Conservation (phyloP, 2,113 vertebrate genomes). For the Odontesthes bonariensis region DNA sequence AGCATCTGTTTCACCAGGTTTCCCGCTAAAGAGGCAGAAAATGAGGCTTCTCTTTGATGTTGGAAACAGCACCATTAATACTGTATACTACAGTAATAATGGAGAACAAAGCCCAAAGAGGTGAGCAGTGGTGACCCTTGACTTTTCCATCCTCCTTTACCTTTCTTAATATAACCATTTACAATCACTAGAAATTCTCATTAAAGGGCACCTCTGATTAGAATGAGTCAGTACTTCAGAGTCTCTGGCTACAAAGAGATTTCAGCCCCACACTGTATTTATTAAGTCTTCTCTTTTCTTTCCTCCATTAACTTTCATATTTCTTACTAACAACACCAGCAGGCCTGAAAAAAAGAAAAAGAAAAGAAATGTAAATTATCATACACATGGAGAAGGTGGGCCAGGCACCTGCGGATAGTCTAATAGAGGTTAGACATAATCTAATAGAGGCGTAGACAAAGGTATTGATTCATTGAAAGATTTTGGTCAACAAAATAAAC, state of each 20-base stretch:
- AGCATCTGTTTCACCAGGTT: constrained; percentile 62
- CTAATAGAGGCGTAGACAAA: no score
- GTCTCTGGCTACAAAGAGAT: constrained; percentile 42
- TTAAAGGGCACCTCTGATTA: constrained; percentile 68
- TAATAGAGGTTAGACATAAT: no score
- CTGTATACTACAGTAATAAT: constrained; percentile 31
- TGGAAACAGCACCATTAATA: constrained; percentile 28
- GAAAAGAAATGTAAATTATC: neutral
- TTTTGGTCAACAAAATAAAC: constrained; percentile 19
- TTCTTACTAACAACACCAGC: neutral
- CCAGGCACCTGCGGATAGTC: neutral
- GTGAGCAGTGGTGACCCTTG: constrained; percentile 48
- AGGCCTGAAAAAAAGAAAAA: constrained; percentile 17
- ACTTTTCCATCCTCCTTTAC: constrained; percentile 56
- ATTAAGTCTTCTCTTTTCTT: constrained; percentile 30
- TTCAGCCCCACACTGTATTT: constrained; percentile 44
- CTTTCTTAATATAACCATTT: constrained; percentile 63
- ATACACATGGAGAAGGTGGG: neutral
- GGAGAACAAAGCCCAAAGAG: constrained; percentile 60
- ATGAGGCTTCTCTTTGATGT: constrained; percentile 67
- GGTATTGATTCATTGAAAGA: constrained; percentile 3
- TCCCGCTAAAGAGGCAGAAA: constrained; percentile 61
- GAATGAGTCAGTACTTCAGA: constrained; percentile 50
- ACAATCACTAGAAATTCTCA: constrained; percentile 57
- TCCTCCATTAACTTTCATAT: constrained; percentile 17